A percentile compares a stretch with the other conserved stretches of the same genome.
These are phyloP conservation scores for Trichoplusia ni DNA, from an alignment of 1,140 invertebrate genomes.

Conservation along the genomic window DNA sequence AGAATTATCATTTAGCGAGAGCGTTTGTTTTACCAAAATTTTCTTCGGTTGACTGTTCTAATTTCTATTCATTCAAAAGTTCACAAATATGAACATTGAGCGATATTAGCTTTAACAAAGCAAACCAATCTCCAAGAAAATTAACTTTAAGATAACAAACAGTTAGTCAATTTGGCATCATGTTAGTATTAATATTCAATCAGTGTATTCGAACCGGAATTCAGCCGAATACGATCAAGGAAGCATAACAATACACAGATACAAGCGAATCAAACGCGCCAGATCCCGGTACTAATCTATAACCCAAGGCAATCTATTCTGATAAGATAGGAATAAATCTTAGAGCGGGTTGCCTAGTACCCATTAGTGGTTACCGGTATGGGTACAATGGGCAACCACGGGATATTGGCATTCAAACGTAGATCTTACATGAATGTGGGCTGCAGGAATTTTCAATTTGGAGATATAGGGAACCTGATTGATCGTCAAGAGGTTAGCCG, in stretches of 20 bases:
- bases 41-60: too few species aligned
- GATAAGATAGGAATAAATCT: conserved; percentile 56
- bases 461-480: too few species aligned
- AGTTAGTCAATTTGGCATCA: background rate
- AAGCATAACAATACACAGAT: background rate
- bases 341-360: conserved; percentile 18
- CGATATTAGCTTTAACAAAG: too few species aligned
- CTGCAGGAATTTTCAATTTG: too few species aligned
- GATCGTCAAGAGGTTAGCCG: too few species aligned
- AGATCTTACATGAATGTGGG: too few species aligned
- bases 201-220: conserved; percentile 23
- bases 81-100: too few species aligned
- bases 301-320: conserved; percentile 48
- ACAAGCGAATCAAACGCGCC: background rate
- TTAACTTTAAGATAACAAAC: background rate
- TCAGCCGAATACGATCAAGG: background rate
- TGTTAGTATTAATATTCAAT: background rate
- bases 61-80: too few species aligned
- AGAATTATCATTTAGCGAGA: too few species aligned
- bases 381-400: conserved; percentile 26
- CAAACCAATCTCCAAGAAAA: too few species aligned
- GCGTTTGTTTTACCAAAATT: too few species aligned
- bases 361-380: conserved; percentile 46
- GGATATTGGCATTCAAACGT: conserved; percentile 19
- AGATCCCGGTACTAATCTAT: conserved; percentile 36